phyloP scores from a whole-genome alignment of 2,888 invertebrate species.

The Panorpa germanica region DNA sequence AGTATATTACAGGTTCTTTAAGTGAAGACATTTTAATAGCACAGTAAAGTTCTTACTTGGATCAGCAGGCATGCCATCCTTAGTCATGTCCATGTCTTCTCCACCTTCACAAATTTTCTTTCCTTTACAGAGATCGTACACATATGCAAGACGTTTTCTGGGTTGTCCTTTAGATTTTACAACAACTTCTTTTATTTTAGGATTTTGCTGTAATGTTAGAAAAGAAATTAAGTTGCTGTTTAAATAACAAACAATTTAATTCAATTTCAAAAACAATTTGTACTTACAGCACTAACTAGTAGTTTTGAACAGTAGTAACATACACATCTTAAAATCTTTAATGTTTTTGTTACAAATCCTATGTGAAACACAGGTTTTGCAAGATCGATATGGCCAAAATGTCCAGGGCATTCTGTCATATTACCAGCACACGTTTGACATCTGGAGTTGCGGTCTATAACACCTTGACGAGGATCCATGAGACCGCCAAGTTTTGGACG shows the following conservation, averaged over 20 bases:
- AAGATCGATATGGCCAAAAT: slow-evolving; percentile 97
- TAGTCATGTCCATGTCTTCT: slow-evolving; percentile 87
- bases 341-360: slow-evolving; percentile 92
- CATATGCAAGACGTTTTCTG: slow-evolving; percentile 80
- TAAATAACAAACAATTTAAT: slow-evolving; percentile 7
- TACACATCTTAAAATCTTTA: slow-evolving; percentile 94
- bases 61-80: slow-evolving; percentile 41
- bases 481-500: slow-evolving; percentile 94
- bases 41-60: slow-evolving; percentile 27
- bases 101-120: slow-evolving; percentile 98
- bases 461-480: slow-evolving; percentile 98
- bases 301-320: slow-evolving; percentile 98
- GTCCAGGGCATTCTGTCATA: slow-evolving; percentile 98
- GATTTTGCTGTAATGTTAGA: slow-evolving; percentile 45
- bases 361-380: slow-evolving; percentile 98
- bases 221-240: slow-evolving; percentile 1
- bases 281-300: slow-evolving; percentile 80
- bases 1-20: too few relatives aligned
- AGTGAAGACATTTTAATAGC: slow-evolving; percentile 1
- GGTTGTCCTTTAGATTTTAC: slow-evolving; percentile 94
- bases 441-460: slow-evolving; percentile 80
- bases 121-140: slow-evolving; percentile 95
- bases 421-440: slow-evolving; percentile 95
- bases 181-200: slow-evolving; percentile 86
- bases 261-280: slow-evolving; percentile 13